Base-by-base conservation (phyloP, 1,140 invertebrate species). In the Drosophila nigromelanica region DNA sequence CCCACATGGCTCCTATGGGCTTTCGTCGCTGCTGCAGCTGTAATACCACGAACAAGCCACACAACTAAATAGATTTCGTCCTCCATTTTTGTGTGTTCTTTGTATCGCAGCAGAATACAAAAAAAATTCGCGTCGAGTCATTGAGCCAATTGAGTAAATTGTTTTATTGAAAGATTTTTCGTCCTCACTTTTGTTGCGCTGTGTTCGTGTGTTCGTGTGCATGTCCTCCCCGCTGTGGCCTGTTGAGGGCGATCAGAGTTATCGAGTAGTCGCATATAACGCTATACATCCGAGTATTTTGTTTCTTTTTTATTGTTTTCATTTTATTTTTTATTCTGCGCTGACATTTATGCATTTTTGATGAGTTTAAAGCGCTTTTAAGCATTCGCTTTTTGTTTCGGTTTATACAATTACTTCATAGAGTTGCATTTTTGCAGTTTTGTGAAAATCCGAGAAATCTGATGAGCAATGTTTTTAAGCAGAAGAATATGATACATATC, bases 141-240 rank as follows among this genome's bases (percentile, higher is more conserved):
- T 86, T 86, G 81, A 86, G 81, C 81, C 81, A 86, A 86, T 86
- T 86, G 81, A 87, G 82, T 86, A 86, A 86, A 86, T 86, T 86
- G 81, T 86, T 86, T 86, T 86, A 86, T 86, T 86, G 81, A 86
- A 86, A 86, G 81, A 86, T 87, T 86, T 86, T 86, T 76, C 73
- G 52, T 67, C 51, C 62, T 77, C 66, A 80, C 78, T 73, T 63
- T 78, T 82, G 75, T 78, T 51, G 66, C 58, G 10, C 5, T 5
- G 27, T 27, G 27, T 27, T 27, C 27, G 33, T 10, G 30, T 33
- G 30, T n/a, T n/a, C 1, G 7, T 2, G 24, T 27, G 1, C 24
- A 27, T 4, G 24, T 27, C 24, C 5, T 27, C 24, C 24, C 4
- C 24, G 24, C 54, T 47, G 61, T 48, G 58, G 60, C 51, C 54